These are phyloP conservation scores for Apotomis capreana DNA, from an alignment of 2,888 invertebrate genomes.

Conservation along the genomic window DNA sequence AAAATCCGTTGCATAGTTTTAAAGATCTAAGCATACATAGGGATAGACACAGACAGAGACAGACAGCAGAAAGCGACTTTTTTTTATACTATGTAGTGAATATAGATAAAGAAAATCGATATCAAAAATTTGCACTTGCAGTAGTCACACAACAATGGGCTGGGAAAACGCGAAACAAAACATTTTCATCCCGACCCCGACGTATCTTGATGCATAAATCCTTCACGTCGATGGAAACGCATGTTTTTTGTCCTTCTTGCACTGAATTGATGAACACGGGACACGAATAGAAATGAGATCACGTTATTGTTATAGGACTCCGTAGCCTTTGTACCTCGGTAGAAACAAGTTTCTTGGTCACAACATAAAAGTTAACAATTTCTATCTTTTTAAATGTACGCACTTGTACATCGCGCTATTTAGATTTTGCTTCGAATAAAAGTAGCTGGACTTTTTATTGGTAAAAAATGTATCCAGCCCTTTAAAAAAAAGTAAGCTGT, in stretches of 20 bases:
- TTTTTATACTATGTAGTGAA: too few relatives aligned
- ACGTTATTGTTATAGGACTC: background rate
- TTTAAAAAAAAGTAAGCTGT: too few relatives aligned
- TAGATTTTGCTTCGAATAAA: too few relatives aligned
- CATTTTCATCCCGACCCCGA: slow-evolving; percentile 26
- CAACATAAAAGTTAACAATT: too few relatives aligned
- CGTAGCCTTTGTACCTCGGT: background rate
- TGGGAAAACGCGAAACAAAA: slow-evolving; percentile 30
- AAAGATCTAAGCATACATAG: too few relatives aligned
- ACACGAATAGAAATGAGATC: background rate
- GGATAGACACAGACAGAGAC: too few relatives aligned
- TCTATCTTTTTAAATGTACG: too few relatives aligned
- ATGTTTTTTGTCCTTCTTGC: slow-evolving; percentile 35
- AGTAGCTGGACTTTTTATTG: too few relatives aligned
- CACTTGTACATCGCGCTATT: too few relatives aligned
- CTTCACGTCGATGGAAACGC: slow-evolving; percentile 31
- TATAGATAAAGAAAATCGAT: background rate
- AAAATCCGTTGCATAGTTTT: too few relatives aligned
- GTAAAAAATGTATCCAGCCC: too few relatives aligned
- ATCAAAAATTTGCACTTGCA: slow-evolving; percentile 1
- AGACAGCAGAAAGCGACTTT: too few relatives aligned
- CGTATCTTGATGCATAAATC: slow-evolving; percentile 39
- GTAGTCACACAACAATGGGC: slow-evolving; percentile 20
- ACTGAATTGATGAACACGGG: slow-evolving; percentile 18
- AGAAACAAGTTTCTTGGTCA: background rate